Conservation (phyloP, 2,888 invertebrate species). For the Digitonthophagus gazella region DNA sequence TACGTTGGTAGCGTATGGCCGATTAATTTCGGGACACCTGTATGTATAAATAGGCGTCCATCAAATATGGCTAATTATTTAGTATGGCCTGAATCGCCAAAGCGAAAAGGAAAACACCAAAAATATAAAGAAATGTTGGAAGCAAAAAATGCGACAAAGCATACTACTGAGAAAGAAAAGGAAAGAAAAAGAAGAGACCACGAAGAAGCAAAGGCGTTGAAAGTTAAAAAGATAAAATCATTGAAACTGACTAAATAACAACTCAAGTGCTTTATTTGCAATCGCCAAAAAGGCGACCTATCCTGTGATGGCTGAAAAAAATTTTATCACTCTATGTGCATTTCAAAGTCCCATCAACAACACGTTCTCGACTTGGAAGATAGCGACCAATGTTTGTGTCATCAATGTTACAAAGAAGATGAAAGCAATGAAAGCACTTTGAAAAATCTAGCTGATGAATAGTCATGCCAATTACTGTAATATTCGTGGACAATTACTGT, state of each 20-base stretch:
- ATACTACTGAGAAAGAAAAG: neutral
- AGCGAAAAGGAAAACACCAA: too few species aligned
- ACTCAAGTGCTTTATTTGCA: slow-evolving; percentile 16
- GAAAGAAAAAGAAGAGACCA: slow-evolving; percentile 1
- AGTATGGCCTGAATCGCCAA: neutral
- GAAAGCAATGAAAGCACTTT: slow-evolving; percentile 10
- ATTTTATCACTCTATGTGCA: slow-evolving; percentile 12
- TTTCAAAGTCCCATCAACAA: slow-evolving; percentile 19
- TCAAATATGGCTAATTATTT: neutral
- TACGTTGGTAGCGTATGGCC: too few species aligned
- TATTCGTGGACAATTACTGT: too few species aligned
- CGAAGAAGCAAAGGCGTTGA: slow-evolving; percentile 17
- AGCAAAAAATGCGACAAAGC: too few species aligned
- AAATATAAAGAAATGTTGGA: neutral
- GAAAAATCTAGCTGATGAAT: too few species aligned
- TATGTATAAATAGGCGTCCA: too few species aligned
- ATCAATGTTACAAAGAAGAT: slow-evolving; percentile 17
- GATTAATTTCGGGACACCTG: too few species aligned
- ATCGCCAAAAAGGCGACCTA: slow-evolving; percentile 15
- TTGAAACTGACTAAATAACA: slow-evolving; percentile 3
- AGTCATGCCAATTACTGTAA: too few species aligned
- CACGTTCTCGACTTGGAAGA: slow-evolving; percentile 19
- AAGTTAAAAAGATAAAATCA: slow-evolving; percentile 8
- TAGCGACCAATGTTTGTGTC: slow-evolving; percentile 18
- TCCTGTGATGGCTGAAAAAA: slow-evolving; percentile 14